These are phyloP conservation scores for Theretra japonica DNA, from an alignment of 2,888 invertebrate species.

Conservation along the genomic window DNA sequence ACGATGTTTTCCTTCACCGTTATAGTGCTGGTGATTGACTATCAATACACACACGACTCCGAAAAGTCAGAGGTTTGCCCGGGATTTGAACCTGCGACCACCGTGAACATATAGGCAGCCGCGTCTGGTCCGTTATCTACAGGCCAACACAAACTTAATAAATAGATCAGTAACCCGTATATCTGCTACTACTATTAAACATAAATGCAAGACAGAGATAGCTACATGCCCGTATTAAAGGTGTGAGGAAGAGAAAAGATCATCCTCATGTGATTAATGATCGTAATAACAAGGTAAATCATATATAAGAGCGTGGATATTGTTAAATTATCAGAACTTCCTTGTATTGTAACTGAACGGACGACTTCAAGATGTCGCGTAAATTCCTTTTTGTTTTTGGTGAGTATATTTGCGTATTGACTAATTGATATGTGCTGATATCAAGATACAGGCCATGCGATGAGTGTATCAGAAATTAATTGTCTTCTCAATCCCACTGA, in stretches of 20 bases:
- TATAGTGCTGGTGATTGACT: no score
- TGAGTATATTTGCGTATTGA: not conserved
- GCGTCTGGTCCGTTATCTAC: no score
- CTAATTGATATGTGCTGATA: no score
- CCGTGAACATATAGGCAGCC: no score
- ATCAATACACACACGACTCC: no score
- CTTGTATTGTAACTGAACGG: not conserved
- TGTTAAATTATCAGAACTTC: not conserved
- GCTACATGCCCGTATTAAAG: not conserved
- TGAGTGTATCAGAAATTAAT: no score
- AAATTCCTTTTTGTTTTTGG: constrained; percentile 5
- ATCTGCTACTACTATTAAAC: not conserved
- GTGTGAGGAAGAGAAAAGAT: not conserved
- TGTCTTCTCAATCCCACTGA: no score
- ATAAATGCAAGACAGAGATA: not conserved
- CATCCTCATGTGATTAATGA: not conserved
- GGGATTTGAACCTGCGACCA: no score
- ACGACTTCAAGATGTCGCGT: not conserved
- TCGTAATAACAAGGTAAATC: not conserved
- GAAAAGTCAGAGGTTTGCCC: no score
- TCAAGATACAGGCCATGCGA: no score
- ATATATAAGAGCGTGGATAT: not conserved
- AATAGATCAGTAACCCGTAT: not conserved
- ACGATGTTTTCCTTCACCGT: no score
- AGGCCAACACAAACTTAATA: no score